Evolutionary conservation across 2,888 invertebrate species (phyloP).

Genomic region (Corbicula japonica): DNA sequence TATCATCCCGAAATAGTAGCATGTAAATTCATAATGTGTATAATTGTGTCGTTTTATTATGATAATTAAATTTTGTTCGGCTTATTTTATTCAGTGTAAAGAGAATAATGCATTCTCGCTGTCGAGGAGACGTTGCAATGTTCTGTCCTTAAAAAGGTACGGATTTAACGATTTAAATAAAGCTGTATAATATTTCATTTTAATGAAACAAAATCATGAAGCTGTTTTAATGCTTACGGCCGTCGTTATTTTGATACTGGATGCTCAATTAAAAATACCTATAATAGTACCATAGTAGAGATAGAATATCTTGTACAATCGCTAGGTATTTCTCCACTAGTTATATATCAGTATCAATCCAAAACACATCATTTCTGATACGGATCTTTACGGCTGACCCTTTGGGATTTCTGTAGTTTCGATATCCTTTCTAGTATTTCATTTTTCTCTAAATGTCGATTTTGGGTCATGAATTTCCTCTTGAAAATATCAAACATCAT

Average conservation of each 20-base stretch:
- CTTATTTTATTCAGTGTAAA: conserved; percentile 12
- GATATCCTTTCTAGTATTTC: conserved; percentile 2
- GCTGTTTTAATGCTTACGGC: not conserved
- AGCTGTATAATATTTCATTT: conserved; percentile 26
- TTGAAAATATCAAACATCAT: conserved; percentile 8
- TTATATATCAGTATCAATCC: not conserved
- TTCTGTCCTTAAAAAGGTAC: conserved; percentile 7
- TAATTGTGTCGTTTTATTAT: conserved; percentile 19
- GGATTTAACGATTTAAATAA: conserved; percentile 12
- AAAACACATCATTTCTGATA: conserved; percentile 15
- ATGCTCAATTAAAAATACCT: too few relatives aligned
- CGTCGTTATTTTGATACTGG: conserved; percentile 4
- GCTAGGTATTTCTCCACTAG: too few relatives aligned
- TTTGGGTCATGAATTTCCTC: conserved; percentile 7
- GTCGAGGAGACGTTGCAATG: not conserved
- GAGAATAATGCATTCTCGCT: conserved; percentile 7
- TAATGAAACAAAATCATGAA: conserved; percentile 33
- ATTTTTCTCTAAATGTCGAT: conserved; percentile 6
- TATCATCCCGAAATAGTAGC: not conserved
- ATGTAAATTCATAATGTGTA: conserved; percentile 20
- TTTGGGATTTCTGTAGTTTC: not conserved
- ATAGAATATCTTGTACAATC: too few relatives aligned
- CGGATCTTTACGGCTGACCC: conserved; percentile 24
- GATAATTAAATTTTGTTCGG: conserved; percentile 22
- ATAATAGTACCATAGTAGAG: too few relatives aligned